Conservation (phyloP, 2,888 invertebrate species). For the Graphium colonna region DNA sequence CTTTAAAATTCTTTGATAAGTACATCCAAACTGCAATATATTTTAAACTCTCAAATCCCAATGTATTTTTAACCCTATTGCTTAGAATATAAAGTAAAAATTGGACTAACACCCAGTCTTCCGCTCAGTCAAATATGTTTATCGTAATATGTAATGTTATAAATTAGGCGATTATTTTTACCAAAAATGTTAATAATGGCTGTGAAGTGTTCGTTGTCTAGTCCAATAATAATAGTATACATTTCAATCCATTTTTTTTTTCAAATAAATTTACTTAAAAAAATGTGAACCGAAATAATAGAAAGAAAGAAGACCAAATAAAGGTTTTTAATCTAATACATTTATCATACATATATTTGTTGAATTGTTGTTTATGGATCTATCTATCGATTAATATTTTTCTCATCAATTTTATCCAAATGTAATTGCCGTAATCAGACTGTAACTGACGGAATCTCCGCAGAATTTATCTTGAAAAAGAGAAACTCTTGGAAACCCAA, state of each 20-base stretch:
- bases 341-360: too few relatives aligned
- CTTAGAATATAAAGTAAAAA: constrained; percentile 15
- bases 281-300: background rate
- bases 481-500: constrained; percentile 16
- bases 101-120: constrained; percentile 22
- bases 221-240: background rate
- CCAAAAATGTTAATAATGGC: background rate
- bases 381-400: too few relatives aligned
- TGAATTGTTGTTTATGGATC: too few relatives aligned
- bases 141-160: background rate
- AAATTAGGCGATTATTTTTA: constrained; percentile 13
- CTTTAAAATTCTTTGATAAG: background rate
- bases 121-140: constrained; percentile 15
- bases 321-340: too few relatives aligned
- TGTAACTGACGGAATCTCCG: constrained; percentile 12
- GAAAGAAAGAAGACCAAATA: background rate
- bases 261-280: background rate
- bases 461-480: constrained; percentile 8
- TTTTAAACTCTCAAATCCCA: background rate
- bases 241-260: background rate
- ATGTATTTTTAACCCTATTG: constrained; percentile 5
- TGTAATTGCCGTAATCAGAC: background rate
- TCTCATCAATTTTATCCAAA: background rate
- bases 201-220: constrained; percentile 16
- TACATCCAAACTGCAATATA: background rate